Evolutionary conservation across 2,113 vertebrate genomes (phyloP).

Genomic region (Oostethus manadensis): DNA sequence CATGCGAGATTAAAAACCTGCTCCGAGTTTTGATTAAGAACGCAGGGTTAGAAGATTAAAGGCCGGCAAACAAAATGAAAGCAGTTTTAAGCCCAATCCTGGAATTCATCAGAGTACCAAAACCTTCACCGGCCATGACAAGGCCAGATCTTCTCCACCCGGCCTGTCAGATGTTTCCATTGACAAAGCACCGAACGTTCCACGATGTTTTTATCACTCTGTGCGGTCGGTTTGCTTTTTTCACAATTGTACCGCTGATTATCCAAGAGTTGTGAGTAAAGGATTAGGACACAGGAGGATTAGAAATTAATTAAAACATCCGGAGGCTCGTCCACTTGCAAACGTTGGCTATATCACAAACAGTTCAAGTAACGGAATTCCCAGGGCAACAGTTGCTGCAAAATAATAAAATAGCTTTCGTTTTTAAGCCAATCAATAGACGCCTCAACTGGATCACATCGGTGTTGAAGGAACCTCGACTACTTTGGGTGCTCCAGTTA

Average conservation of each 20-base stretch:
- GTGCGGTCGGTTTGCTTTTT: constrained; percentile 2
- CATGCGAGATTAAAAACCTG: constrained; percentile 82
- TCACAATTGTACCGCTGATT: constrained; percentile 16
- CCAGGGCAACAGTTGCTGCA: too few relatives aligned
- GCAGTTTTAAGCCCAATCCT: constrained; percentile 85
- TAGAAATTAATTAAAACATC: constrained; percentile 47
- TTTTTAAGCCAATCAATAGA: too few relatives aligned
- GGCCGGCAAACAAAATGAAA: constrained; percentile 83
- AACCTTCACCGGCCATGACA: constrained; percentile 80
- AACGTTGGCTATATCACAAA: constrained; percentile 6
- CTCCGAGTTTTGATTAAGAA: constrained; percentile 87
- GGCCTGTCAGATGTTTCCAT: neutral
- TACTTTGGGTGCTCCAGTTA: too few relatives aligned
- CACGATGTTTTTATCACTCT: too few relatives aligned
- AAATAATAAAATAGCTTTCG: too few relatives aligned
- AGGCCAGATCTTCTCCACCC: constrained; percentile 59
- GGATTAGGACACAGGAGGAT: constrained; percentile 53
- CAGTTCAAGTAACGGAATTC: neutral
- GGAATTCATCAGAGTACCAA: constrained; percentile 82
- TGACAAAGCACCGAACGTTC: neutral
- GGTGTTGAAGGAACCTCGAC: too few relatives aligned
- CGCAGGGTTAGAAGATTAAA: constrained; percentile 88
- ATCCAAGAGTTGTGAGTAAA: constrained; percentile 18
- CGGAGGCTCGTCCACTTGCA: constrained; percentile 29
- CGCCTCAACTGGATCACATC: too few relatives aligned